Evolutionary conservation across 37 sponge, comb jelly and placozoan genomes (phyloP), one percentile per base, ranked within the genome.

Genomic region (Theonella swinhoei): DNA sequence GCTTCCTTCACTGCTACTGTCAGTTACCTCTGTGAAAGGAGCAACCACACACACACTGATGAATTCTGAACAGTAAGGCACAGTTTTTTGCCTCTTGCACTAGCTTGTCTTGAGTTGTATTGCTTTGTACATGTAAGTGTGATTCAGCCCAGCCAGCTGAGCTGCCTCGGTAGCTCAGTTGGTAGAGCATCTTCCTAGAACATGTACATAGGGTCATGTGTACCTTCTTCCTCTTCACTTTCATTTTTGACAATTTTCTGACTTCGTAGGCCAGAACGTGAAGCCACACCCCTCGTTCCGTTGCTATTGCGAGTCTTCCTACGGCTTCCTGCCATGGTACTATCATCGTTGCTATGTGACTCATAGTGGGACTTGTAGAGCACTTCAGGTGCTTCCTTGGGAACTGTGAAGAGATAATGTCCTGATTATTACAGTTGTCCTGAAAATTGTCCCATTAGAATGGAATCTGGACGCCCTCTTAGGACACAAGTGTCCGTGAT

Each of bases 291-390:
- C 5, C 86, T 68, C 1, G 86, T 72, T 4, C 84, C 84, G 40
- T 83, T 89, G 39, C 89, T 89, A 60, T 89, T 89, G 5, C 84
- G 64, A 17, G 89, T 89, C 84, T 89, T 89, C 26, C 89, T 47
- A 47, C 54, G 39, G 76, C 54, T 43, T 9, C 32, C 70, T 2
- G 35, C 3, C 2, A 30, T 33, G 20, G 35, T 69, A 2, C 26
- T 30, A 29, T 42, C 54, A 29, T 75, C 59, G 28, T 36, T 40
- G 26, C 24, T 32, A 9, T n/a, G 72, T 59, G 71, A 71, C 85
- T 82, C 70, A 31, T 92, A 83, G 65, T 75, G 78, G n/a, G 80
- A 85, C 60, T 86, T 93, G 71, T 79, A 87, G 71, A 93, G 70
- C 70, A 89, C 78, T 1, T 81, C 71, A 8, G 94, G 94, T 0